Conservation (phyloP, 2,797 vertebrate species). For the Parotocinclus haroldoi region DNA sequence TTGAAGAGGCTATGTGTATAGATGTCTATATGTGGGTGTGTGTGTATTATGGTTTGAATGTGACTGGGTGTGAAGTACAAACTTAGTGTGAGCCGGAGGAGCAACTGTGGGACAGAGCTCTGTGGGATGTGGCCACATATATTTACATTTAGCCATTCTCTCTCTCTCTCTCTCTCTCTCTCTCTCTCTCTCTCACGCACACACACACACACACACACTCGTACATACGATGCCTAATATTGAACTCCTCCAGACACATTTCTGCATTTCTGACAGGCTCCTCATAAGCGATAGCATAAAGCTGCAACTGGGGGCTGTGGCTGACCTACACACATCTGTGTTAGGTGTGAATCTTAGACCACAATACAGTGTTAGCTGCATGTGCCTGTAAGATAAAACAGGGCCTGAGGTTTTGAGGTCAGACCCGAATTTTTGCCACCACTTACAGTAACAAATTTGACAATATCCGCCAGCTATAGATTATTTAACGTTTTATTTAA, state of each 20-base stretch:
- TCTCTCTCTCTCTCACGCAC: no score
- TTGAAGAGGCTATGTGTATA: no score
- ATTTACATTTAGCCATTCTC: conserved; percentile 11
- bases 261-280: conserved; percentile 9
- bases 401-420: conserved; percentile 19
- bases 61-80: background rate
- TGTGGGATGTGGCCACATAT: conserved; percentile 14
- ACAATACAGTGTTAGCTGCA: conserved; percentile 8
- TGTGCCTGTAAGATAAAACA: background rate
- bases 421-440: background rate
- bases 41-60: background rate
- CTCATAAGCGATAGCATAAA: conserved; percentile 9
- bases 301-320: background rate
- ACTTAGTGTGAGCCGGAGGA: conserved; percentile 17
- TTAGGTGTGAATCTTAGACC: conserved; percentile 7
- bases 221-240: background rate
- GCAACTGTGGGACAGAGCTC: conserved; percentile 29
- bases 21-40: conserved; percentile 2
- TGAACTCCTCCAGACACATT: background rate
- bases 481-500: no score
- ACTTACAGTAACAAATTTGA: no score
- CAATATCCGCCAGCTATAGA: no score
- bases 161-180: background rate
- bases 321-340: background rate
- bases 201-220: conserved; percentile 1